Base-by-base conservation (phyloP, 2,797 vertebrate species). In the Ctenopoma kingsleyae region DNA sequence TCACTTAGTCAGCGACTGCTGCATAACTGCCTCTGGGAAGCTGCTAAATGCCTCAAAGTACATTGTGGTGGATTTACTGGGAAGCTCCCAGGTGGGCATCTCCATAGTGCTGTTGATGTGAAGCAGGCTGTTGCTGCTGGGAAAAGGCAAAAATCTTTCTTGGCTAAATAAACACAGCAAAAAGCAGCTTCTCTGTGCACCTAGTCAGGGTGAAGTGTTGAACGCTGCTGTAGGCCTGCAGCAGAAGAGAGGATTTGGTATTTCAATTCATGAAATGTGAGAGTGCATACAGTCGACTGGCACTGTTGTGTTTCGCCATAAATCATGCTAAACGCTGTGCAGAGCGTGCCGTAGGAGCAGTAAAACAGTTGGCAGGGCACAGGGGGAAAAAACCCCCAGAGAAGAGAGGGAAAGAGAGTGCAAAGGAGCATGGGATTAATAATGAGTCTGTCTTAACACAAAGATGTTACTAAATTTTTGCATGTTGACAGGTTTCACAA, bases 251-350 rank as follows among this genome's bases (percentile, higher is more conserved):
- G 19, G 17, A 67, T 35, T 48, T 23, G 44, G 11, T 43, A 11
- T 73, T 71, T 55, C 23, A 57, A 61, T 69, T 54, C 6, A 16
- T 15, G 36, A 64, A 54, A 76, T 35, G 53, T 32, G 50, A 59
- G 66, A 67, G 61, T 5, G 67, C 67, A 25, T 72, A 43, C 73
- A 81, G 79, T 82, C 2, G 4, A 63, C 76, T 70, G 70, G 48
- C 51, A 19, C 46, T 38, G 58, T 67, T 44, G 69, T 15, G 70
- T 55, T 71, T 53, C 2, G 27, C 32, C 52, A 57, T 85, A 71
- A 83, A 83, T 83, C 73, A 74, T 3, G 25, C 66, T 66, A 40
- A 71, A 43, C 36, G 25, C 16, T 8, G 27, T 52, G 52, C 71
- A 46, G 58, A 68, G 65, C 51, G 5, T 38, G 71, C n/a, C 11